A percentile compares a stretch with the other conserved stretches of the same genome.
Evolutionary conservation across 1,140 invertebrate species (phyloP).

Genomic region (Pristionchus pacificus): DNA sequence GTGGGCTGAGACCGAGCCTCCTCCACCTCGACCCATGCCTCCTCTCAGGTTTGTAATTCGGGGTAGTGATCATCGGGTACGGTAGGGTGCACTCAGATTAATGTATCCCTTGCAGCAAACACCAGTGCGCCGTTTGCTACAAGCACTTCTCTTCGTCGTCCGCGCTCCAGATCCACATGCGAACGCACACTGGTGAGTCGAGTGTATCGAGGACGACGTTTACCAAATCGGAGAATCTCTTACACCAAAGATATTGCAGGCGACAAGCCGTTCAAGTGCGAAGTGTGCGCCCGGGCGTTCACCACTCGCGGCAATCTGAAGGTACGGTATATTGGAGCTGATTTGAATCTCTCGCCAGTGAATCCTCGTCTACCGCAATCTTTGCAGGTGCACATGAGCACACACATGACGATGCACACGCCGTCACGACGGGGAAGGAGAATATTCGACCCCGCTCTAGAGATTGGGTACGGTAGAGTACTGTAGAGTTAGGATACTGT

Average conservation of each 20-base stretch:
- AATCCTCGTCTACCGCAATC: neutral
- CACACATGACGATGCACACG: slow-evolving; percentile 36
- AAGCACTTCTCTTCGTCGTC: slow-evolving; percentile 95
- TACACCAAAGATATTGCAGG: slow-evolving; percentile 59
- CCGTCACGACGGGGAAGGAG: slow-evolving; percentile 46
- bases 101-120: slow-evolving; percentile 64
- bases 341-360: too few relatives aligned
- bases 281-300: slow-evolving; percentile 85
- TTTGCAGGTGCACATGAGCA: slow-evolving; percentile 62
- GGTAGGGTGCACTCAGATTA: neutral
- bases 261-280: slow-evolving; percentile 93
- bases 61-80: too few relatives aligned
- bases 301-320: slow-evolving; percentile 97
- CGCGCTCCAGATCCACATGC: slow-evolving; percentile 91
- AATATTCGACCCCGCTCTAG: neutral
- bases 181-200: slow-evolving; percentile 78
- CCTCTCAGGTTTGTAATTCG: neutral
- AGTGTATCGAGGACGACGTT: neutral
- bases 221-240: too few relatives aligned
- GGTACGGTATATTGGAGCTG: too few relatives aligned
- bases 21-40: slow-evolving; percentile 34
- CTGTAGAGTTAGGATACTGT: neutral
- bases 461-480: slow-evolving; percentile 2
- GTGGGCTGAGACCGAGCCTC: slow-evolving; percentile 52
- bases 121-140: slow-evolving; percentile 90